These are phyloP conservation scores for Eilema sororculum DNA, from an alignment of 2,888 invertebrate species.

Conservation along the genomic window DNA sequence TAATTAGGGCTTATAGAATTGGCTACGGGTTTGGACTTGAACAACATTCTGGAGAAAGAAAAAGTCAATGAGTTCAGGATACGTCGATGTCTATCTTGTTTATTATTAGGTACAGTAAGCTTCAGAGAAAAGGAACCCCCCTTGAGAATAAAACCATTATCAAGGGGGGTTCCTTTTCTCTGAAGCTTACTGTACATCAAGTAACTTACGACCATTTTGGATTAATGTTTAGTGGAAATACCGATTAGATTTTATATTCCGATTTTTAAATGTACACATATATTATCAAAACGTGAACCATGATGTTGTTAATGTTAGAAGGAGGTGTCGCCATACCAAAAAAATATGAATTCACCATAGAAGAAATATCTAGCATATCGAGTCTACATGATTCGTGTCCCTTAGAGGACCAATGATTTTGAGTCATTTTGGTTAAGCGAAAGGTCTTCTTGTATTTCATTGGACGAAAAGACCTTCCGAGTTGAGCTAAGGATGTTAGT, in stretches of 20 bases:
- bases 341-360: background rate
- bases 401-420: too few relatives aligned
- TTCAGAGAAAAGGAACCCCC: too few relatives aligned
- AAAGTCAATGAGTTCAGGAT: slow-evolving; percentile 12
- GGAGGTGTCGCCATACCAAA: slow-evolving; percentile 1
- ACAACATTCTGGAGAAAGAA: slow-evolving; percentile 20
- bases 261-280: background rate
- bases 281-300: background rate
- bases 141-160: too few relatives aligned
- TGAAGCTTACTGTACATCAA: too few relatives aligned
- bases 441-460: too few relatives aligned
- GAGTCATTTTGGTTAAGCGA: background rate
- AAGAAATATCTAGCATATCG: background rate
- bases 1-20: slow-evolving; percentile 80
- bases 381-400: too few relatives aligned
- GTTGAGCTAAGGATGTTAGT: too few relatives aligned
- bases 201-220: background rate
- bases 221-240: background rate
- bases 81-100: background rate
- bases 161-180: too few relatives aligned
- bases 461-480: too few relatives aligned
- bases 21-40: slow-evolving; percentile 69
- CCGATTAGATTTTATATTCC: background rate
- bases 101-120: background rate
- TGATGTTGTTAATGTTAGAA: background rate